Percentiles rank a stretch among this genome's conserved stretches.
phyloP scores from a whole-genome alignment of 2,888 invertebrate genomes.

The Rhodophaea formosa region DNA sequence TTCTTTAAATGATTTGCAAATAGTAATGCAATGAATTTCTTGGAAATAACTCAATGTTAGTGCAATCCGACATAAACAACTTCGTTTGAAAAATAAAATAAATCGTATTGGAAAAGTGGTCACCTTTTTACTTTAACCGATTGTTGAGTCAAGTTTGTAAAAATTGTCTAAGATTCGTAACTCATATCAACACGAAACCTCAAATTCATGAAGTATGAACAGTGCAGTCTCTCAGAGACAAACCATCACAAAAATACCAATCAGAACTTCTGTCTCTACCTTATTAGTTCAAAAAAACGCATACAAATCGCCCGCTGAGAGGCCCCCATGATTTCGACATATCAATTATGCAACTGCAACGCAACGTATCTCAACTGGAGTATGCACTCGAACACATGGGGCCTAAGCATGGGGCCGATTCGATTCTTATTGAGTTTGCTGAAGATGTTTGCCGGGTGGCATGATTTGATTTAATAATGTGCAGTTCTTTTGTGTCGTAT shows the following conservation, averaged over 20 bases:
- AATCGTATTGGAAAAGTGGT: too few species aligned
- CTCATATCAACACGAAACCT: too few species aligned
- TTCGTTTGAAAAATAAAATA: too few species aligned
- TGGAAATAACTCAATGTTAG: too few species aligned
- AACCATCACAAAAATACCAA: not conserved
- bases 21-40: too few species aligned
- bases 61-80: too few species aligned
- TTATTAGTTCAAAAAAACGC: constrained; percentile 20
- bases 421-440: constrained; percentile 70
- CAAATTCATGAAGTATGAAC: not conserved
- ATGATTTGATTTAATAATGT: constrained; percentile 2
- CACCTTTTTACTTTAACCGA: too few species aligned
- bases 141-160: too few species aligned
- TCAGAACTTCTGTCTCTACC: constrained; percentile 12
- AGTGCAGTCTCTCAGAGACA: constrained; percentile 12
- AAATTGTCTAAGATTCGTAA: too few species aligned
- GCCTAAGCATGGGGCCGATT: constrained; percentile 53
- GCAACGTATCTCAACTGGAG: constrained; percentile 55
- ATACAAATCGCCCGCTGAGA: constrained; percentile 34
- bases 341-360: constrained; percentile 60
- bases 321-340: constrained; percentile 67
- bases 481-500: constrained; percentile 31
- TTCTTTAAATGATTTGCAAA: too few species aligned
- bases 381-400: constrained; percentile 74
- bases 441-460: constrained; percentile 50